Percentiles rank a stretch among this genome's conserved stretches.
These are phyloP conservation scores for Sinocyclocheilus maitianheensis DNA, from an alignment of 2,113 vertebrate species.

Conservation along the genomic window DNA sequence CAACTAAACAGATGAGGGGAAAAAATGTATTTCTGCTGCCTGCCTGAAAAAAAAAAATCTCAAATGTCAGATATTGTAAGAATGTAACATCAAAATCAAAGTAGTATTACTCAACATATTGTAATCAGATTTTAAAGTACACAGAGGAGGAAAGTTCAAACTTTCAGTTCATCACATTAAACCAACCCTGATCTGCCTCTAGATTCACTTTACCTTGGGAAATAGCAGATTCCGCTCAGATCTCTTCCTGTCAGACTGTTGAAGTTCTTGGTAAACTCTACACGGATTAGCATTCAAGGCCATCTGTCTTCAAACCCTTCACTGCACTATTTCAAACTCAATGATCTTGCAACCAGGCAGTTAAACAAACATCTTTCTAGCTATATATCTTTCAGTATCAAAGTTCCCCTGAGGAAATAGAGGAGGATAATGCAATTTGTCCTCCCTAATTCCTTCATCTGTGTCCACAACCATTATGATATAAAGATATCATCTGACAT, in stretches of 20 bases:
- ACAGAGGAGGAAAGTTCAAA: background rate
- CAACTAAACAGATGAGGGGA: background rate
- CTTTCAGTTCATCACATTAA: background rate
- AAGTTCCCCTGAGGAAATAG: conserved; percentile 2
- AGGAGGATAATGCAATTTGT: background rate
- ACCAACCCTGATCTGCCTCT: background rate
- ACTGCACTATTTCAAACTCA: conserved; percentile 12
- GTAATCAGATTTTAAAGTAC: background rate
- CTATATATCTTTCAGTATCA: background rate
- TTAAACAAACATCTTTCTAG: background rate
- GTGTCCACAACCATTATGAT: conserved; percentile 14
- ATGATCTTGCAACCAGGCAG: conserved; percentile 26
- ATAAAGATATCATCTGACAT: background rate
- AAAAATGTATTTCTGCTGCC: background rate
- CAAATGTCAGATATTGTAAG: background rate
- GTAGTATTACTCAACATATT: background rate
- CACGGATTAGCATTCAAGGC: conserved; percentile 22
- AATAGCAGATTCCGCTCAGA: conserved; percentile 27
- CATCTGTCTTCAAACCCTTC: background rate
- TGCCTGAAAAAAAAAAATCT: background rate
- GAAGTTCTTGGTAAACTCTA: conserved; percentile 10
- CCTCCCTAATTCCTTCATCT: background rate
- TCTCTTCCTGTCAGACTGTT: conserved; percentile 43
- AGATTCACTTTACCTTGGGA: conserved; percentile 13
- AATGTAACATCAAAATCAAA: background rate